Percentiles rank a stretch among this genome's conserved stretches.
These are phyloP conservation scores for Melanotaenia pygmaea DNA, from an alignment of 2,797 vertebrate genomes.

Conservation along the genomic window DNA sequence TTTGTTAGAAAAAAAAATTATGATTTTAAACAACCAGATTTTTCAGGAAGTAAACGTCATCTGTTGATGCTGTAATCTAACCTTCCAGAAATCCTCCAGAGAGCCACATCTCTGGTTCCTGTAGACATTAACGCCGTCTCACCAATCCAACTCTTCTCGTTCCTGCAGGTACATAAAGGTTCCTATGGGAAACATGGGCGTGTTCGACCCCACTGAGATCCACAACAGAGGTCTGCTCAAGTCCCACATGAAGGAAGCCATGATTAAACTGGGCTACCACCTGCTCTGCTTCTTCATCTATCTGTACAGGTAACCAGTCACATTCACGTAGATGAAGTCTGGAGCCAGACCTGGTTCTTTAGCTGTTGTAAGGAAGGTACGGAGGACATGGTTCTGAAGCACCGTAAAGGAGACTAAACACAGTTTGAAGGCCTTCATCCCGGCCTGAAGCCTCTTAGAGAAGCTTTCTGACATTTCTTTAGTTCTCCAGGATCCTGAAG, in stretches of 20 bases:
- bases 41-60: too few relatives aligned
- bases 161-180: conserved; percentile 89
- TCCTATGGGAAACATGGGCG: conserved; percentile 97
- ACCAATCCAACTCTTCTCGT: too few relatives aligned
- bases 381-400: too few relatives aligned
- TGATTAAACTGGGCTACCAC: conserved; percentile 99
- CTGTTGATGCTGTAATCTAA: neutral
- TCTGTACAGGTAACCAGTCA: conserved; percentile 90
- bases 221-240: conserved; percentile 97
- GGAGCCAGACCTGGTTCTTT: too few relatives aligned
- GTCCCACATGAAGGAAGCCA: conserved; percentile 98
- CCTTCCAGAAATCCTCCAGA: neutral
- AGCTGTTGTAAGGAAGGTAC: too few relatives aligned
- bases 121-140: neutral
- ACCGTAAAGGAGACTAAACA: too few relatives aligned
- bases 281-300: conserved; percentile 99
- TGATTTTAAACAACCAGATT: neutral
- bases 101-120: neutral
- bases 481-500: too few relatives aligned
- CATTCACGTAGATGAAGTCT: neutral
- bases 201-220: conserved; percentile 98
- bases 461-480: too few relatives aligned
- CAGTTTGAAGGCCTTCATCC: too few relatives aligned
- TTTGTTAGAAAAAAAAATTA: neutral
- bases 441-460: too few relatives aligned